phyloP scores from a whole-genome alignment of 2,113 vertebrate genomes.

The Fulica atra region DNA sequence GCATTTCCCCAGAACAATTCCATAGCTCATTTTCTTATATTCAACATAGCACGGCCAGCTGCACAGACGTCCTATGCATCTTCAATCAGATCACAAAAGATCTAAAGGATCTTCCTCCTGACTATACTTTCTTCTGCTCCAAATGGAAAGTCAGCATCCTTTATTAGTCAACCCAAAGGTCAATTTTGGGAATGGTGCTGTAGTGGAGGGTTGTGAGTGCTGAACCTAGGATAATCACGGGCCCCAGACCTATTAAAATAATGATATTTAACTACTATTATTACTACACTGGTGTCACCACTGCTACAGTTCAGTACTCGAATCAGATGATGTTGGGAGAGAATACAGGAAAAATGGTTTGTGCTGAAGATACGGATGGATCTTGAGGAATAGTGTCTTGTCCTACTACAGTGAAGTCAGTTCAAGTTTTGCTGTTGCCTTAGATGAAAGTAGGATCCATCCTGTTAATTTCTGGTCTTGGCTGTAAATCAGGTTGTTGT shows the following conservation, averaged over 20 bases:
- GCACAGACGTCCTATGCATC: background rate
- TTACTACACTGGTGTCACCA: background rate
- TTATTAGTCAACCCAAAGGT: background rate
- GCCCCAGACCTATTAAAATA: background rate
- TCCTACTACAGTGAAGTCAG: background rate
- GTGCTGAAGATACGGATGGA: background rate
- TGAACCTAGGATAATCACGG: background rate
- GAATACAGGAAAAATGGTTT: background rate
- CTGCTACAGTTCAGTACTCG: background rate
- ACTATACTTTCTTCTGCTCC: background rate
- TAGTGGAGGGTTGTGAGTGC: background rate
- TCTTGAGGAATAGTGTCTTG: background rate
- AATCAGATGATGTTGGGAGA: background rate
- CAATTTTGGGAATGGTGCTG: background rate
- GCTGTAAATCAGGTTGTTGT: slow-evolving; percentile 1
- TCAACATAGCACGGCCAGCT: background rate
- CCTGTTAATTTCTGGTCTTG: background rate
- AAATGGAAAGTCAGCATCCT: background rate
- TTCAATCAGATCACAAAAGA: background rate
- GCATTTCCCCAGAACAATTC: background rate
- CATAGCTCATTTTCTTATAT: background rate
- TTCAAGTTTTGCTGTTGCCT: background rate
- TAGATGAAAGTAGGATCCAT: background rate
- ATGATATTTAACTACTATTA: background rate
- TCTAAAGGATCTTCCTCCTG: background rate